These are phyloP conservation scores for Rhabdornis inornatus DNA, from an alignment of 2,113 vertebrate genomes.

Conservation along the genomic window DNA sequence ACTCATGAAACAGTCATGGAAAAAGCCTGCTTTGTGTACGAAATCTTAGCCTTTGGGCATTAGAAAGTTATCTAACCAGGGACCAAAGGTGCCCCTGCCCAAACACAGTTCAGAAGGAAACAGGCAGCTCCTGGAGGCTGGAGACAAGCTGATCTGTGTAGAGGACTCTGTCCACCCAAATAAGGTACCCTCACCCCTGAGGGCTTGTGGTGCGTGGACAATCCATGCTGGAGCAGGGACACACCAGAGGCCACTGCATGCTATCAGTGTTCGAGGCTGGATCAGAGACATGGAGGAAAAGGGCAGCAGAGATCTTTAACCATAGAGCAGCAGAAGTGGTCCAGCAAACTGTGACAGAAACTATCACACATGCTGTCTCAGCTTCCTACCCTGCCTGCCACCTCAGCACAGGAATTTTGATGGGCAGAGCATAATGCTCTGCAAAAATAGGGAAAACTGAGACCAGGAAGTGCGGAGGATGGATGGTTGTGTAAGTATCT, in stretches of 20 bases:
- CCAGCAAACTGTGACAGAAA: background rate
- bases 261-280: rapidly evolving
- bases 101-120: background rate
- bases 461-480: background rate
- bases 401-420: background rate
- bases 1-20: background rate
- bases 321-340: background rate
- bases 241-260: background rate
- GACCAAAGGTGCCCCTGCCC: background rate
- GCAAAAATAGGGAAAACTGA: background rate
- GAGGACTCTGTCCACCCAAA: background rate
- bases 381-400: background rate
- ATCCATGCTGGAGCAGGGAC: background rate
- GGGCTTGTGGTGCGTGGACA: background rate
- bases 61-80: background rate
- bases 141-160: background rate
- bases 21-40: background rate
- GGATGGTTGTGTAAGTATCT: background rate
- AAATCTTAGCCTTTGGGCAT: background rate
- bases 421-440: background rate
- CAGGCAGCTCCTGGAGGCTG: background rate
- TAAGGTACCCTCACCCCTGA: too few relatives aligned
- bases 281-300: background rate
- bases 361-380: background rate
- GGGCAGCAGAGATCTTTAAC: background rate